Evolutionary conservation across 2,888 invertebrate species (phyloP).

Genomic region (Dioctria linearis): DNA sequence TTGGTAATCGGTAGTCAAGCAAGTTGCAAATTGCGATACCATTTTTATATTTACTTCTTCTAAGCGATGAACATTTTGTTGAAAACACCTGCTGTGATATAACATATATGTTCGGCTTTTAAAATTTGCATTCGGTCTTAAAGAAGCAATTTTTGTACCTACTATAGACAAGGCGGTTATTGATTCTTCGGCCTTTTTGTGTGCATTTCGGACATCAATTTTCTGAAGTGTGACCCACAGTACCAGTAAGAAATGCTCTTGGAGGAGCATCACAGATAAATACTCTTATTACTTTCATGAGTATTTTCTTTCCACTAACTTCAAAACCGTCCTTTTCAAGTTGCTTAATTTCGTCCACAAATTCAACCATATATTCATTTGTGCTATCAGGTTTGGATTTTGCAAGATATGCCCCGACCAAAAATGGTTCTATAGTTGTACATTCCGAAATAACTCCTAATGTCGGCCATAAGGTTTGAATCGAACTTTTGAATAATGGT

Average conservation of each 20-base stretch:
- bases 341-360: background rate
- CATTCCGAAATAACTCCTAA: background rate
- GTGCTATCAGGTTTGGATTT: background rate
- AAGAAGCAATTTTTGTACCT: background rate
- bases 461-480: background rate
- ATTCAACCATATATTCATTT: background rate
- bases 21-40: conserved; percentile 55
- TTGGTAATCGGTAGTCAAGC: conserved; percentile 55
- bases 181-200: conserved; percentile 24
- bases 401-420: background rate
- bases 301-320: too few species aligned
- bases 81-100: conserved; percentile 14
- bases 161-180: conserved; percentile 17
- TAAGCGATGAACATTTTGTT: conserved; percentile 1
- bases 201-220: conserved; percentile 49
- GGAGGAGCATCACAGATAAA: conserved; percentile 42
- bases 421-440: background rate
- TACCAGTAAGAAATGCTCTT: conserved; percentile 36
- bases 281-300: background rate
- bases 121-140: conserved; percentile 43
- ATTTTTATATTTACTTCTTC: conserved; percentile 40
- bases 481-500: background rate
- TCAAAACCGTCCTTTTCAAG: too few species aligned
- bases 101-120: background rate
- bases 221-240: conserved; percentile 36